phyloP scores from a whole-genome alignment of 2,888 invertebrate species.

The Agrotis segetum region DNA sequence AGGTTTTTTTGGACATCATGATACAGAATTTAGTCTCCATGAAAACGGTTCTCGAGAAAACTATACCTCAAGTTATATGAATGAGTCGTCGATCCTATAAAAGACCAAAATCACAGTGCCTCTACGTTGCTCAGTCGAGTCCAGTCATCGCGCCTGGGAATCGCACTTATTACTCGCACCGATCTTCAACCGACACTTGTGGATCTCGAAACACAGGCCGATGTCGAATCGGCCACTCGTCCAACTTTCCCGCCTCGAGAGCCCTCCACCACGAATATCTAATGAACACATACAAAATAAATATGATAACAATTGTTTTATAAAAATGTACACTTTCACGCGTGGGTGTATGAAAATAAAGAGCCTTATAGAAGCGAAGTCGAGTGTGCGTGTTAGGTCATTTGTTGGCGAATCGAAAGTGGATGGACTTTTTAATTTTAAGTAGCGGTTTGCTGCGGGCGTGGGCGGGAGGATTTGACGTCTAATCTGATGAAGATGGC shows the following conservation, averaged over 20 bases:
- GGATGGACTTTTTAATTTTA: conserved; percentile 49
- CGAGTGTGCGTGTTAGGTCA: conserved; percentile 33
- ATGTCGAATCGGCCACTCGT: conserved; percentile 81
- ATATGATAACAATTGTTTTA: conserved; percentile 71
- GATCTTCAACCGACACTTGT: conserved; percentile 71
- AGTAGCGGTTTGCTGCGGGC: conserved; percentile 35
- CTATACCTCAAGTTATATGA: background rate
- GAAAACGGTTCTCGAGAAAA: background rate
- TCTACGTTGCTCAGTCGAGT: conserved; percentile 61
- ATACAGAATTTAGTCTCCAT: background rate
- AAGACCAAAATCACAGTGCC: conserved; percentile 56
- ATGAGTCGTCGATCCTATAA: conserved; percentile 4
- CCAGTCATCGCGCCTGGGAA: conserved; percentile 85
- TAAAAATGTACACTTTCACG: conserved; percentile 64
- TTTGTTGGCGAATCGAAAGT: conserved; percentile 51
- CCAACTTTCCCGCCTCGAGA: conserved; percentile 77
- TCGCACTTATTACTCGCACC: conserved; percentile 76
- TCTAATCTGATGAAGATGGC: conserved; percentile 13
- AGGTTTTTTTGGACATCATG: no score
- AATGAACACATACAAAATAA: conserved; percentile 79
- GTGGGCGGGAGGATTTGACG: conserved; percentile 32
- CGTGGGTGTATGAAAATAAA: conserved; percentile 58
- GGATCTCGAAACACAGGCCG: conserved; percentile 81
- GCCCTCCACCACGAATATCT: conserved; percentile 79
- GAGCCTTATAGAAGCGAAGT: conserved; percentile 5